Percentiles rank a stretch among this genome's conserved stretches.
phyloP scores from a whole-genome alignment of 2,797 vertebrate genomes.

The Acridotheres tristis region DNA sequence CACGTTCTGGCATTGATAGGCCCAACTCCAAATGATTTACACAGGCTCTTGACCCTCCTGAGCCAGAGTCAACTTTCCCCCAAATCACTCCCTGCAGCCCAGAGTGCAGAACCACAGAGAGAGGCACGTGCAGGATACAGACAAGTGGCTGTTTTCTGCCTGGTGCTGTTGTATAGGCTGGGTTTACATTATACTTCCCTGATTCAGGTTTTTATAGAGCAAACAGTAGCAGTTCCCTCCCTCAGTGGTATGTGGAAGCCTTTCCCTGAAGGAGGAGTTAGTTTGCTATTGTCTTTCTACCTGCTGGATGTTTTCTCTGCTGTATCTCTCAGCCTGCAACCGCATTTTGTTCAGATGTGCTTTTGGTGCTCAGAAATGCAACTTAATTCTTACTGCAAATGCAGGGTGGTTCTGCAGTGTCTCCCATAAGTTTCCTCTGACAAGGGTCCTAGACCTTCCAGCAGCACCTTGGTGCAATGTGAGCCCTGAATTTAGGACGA shows the following conservation, averaged over 20 bases:
- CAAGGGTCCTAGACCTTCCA: background rate
- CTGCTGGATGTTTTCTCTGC: background rate
- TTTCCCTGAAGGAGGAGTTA: slow-evolving; percentile 13
- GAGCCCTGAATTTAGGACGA: background rate
- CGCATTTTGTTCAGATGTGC: background rate
- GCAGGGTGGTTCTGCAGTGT: background rate
- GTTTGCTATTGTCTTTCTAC: background rate
- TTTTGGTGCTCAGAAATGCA: background rate
- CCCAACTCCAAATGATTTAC: background rate
- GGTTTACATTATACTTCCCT: background rate
- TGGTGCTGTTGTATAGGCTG: background rate
- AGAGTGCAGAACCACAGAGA: background rate
- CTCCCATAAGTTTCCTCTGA: background rate
- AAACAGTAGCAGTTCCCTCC: slow-evolving; percentile 30
- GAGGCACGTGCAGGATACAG: rapidly evolving
- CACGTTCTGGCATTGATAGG: background rate
- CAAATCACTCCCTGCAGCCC: background rate
- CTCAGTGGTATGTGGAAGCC: background rate
- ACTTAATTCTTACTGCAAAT: background rate
- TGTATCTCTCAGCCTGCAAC: background rate
- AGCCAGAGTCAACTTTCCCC: background rate
- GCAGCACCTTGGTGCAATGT: background rate
- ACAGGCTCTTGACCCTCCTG: background rate
- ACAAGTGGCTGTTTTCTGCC: background rate
- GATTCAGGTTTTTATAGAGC: slow-evolving; percentile 19